Evolutionary conservation across 2,888 invertebrate species (phyloP), one percentile per base, ranked within the genome.

Genomic region (Stegophylla sp.): DNA sequence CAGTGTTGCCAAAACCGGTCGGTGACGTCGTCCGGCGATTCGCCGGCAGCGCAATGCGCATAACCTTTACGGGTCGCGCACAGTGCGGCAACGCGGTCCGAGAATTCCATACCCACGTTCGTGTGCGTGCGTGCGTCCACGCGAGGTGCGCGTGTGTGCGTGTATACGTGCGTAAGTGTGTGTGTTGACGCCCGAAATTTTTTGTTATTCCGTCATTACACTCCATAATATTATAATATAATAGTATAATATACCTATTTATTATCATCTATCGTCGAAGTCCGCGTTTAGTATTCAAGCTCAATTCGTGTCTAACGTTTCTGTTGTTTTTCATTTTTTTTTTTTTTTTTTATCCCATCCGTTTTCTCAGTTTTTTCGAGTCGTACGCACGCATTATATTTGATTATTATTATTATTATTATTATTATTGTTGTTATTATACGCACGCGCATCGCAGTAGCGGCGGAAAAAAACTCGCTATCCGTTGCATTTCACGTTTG

Each of bases 141-240:
- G 43, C n/a, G n/a, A 15, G 41, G 3, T 26, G 26, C 2, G 23
- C 0, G 4, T n/a, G 61, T 73, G n/a, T 15, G 17, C 28, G 56
- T 48, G 45, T 17, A 48, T n/a, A 23, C 23, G n/a, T 9, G 53
- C 23, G 41, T 20, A 28, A 34, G 56, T 23, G 64, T 23, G 51
- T 28, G 41, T 71, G 79, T 79, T 79, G 79, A 79, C 79, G 79
- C 79, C 79, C 79, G 79, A 71, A 79, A 71, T 45, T 79, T 72
- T 61, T 79, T 63, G 71, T 79, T 79, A 63, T 79, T 71, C 79
- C 51, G 61, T 63, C 61, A n/a, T n/a, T n/a, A 41, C n/a, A 45
- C n/a, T 17, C 17, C 48, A 28, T 34, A 48, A 17, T 20, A 20
- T 43, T 5, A 17, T 7, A 5, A 7, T 34, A 34, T 7, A 34